These are phyloP conservation scores for Rhinoderma darwinii DNA, from an alignment of 2,113 vertebrate species.

Conservation along the genomic window DNA sequence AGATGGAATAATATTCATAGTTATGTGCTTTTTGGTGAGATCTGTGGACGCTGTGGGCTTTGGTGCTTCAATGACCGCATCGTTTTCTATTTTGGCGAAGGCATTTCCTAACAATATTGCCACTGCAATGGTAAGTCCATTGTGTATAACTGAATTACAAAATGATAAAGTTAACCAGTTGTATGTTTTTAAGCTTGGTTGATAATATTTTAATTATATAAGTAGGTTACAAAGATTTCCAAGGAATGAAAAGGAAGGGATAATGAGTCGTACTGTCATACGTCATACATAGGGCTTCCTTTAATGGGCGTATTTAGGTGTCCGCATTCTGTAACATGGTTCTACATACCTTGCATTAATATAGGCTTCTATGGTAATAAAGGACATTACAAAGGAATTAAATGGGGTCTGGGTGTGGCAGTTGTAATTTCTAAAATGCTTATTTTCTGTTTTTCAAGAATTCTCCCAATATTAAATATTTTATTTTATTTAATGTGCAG, in stretches of 20 bases:
- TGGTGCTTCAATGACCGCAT: constrained; percentile 82
- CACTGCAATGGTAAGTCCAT: constrained; percentile 87
- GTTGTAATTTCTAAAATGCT: neutral
- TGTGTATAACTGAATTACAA: neutral
- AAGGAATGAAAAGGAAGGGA: too few relatives aligned
- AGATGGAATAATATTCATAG: constrained; percentile 78
- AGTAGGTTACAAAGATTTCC: neutral
- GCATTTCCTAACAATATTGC: constrained; percentile 91
- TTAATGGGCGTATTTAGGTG: too few relatives aligned
- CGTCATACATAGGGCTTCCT: too few relatives aligned
- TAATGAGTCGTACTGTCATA: neutral
- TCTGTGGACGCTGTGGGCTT: constrained; percentile 87
- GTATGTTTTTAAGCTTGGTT: too few relatives aligned
- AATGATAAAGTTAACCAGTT: too few relatives aligned
- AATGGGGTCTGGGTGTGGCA: too few relatives aligned
- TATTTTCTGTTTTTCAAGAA: neutral
- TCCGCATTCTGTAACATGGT: too few relatives aligned
- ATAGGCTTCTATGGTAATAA: too few relatives aligned
- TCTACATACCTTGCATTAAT: too few relatives aligned
- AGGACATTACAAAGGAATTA: too few relatives aligned
- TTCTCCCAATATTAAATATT: neutral
- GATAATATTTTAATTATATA: neutral
- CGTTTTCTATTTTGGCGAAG: constrained; percentile 84
- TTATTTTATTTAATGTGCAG: constrained; percentile 71
- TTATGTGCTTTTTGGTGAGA: constrained; percentile 87